phyloP scores from a whole-genome alignment of 1,140 invertebrate genomes.

The Stegodyphus mimosarum region DNA sequence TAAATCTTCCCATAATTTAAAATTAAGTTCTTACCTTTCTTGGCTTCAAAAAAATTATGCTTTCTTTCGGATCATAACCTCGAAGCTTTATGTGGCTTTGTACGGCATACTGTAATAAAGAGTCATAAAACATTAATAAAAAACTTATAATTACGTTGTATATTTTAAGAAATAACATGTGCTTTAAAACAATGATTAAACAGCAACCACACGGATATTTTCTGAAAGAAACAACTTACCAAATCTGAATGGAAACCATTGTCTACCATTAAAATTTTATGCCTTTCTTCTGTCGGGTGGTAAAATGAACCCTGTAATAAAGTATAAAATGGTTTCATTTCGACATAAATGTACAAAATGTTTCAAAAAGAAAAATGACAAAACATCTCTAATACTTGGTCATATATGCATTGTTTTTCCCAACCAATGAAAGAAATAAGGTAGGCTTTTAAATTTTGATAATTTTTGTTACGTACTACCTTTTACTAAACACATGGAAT shows the following conservation, averaged over 20 bases:
- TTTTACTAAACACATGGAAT: too few species aligned
- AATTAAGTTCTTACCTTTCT: constrained; percentile 62
- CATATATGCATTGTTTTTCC: too few species aligned
- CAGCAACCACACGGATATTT: too few species aligned
- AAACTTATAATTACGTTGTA: too few species aligned
- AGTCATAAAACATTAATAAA: background rate
- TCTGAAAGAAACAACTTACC: constrained; percentile 66
- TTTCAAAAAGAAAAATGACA: background rate
- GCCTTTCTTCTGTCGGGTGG: constrained; percentile 70
- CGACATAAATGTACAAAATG: background rate
- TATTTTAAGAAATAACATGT: too few species aligned
- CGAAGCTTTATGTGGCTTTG: constrained; percentile 73
- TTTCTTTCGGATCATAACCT: constrained; percentile 70
- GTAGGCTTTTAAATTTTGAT: too few species aligned
- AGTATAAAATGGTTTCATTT: constrained; percentile 12
- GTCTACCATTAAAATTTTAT: constrained; percentile 74
- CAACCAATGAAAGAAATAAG: too few species aligned
- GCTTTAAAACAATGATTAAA: too few species aligned
- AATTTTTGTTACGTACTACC: too few species aligned
- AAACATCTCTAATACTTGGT: too few species aligned
- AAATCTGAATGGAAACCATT: constrained; percentile 75
- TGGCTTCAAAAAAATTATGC: constrained; percentile 71
- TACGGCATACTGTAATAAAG: constrained; percentile 72
- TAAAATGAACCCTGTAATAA: constrained; percentile 72
- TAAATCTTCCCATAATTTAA: too few species aligned